Conservation (phyloP, 2,888 invertebrate species). For the Oligia strigilis region DNA sequence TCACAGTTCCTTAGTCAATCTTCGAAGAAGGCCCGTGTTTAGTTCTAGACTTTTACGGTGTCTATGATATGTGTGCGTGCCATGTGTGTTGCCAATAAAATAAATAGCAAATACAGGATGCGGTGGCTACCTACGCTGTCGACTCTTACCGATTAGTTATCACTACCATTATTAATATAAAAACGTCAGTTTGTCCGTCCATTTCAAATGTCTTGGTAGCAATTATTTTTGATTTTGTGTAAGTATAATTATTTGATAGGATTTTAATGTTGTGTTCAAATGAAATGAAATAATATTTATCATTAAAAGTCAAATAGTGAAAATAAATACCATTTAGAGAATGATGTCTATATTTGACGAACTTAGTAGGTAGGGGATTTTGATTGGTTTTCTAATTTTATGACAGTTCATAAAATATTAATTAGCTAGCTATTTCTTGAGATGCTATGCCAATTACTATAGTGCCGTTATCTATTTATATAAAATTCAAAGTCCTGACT, state of each 20-base stretch:
- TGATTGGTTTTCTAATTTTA: conserved; percentile 16
- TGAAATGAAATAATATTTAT: neutral
- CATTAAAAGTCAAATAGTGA: neutral
- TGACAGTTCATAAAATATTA: neutral
- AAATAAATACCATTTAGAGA: neutral
- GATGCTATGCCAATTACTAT: neutral
- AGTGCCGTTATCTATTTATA: too few relatives aligned
- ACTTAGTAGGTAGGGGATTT: neutral
- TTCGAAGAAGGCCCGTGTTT: conserved; percentile 12
- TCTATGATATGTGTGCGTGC: conserved; percentile 34
- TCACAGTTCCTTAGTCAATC: conserved; percentile 1
- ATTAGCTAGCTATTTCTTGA: neutral
- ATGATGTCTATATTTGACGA: neutral
- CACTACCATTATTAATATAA: conserved; percentile 15
- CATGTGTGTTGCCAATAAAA: conserved; percentile 51
- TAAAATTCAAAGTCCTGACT: too few relatives aligned
- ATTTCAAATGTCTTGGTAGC: conserved; percentile 3
- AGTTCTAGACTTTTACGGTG: conserved; percentile 42
- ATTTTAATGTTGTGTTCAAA: conserved; percentile 5
- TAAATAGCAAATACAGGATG: conserved; percentile 52
- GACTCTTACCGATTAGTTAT: conserved; percentile 49
- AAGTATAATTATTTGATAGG: neutral
- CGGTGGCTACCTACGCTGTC: conserved; percentile 29
- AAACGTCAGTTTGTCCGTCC: conserved; percentile 29
- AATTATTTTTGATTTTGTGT: conserved; percentile 15